phyloP scores from a whole-genome alignment of 2,113 vertebrate genomes.

The Phocoena sinus region DNA sequence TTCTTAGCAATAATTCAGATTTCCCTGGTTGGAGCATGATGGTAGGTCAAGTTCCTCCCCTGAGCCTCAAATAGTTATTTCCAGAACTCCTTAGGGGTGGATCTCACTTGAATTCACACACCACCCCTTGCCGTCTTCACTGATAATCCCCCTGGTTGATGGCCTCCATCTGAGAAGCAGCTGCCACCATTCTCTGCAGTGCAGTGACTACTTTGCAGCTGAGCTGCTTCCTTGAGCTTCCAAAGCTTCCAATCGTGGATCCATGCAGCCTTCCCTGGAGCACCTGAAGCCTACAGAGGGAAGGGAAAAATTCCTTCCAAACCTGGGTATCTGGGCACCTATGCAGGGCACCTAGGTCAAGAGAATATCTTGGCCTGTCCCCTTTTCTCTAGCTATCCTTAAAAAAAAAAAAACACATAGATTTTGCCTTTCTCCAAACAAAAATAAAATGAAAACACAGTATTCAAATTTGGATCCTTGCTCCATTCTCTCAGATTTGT shows the following conservation, averaged over 20 bases:
- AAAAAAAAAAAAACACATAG: neutral
- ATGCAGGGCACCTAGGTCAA: neutral
- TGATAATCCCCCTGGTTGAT: neutral
- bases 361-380: neutral
- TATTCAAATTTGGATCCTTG: neutral
- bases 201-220: neutral
- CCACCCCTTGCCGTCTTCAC: neutral
- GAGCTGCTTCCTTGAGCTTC: neutral
- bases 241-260: neutral
- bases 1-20: neutral
- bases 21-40: neutral
- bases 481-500: neutral
- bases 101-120: neutral
- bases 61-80: neutral
- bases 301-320: neutral
- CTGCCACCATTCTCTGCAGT: neutral
- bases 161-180: neutral
- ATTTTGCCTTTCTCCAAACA: neutral
- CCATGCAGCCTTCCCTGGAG: neutral
- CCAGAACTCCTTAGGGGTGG: neutral
- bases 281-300: neutral
- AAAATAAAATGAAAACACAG: neutral
- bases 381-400: neutral
- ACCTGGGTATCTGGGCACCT: too few species aligned
- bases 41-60: neutral